Evolutionary conservation across 2,797 vertebrate genomes (phyloP).

Genomic region (Malurus leucopterus): DNA sequence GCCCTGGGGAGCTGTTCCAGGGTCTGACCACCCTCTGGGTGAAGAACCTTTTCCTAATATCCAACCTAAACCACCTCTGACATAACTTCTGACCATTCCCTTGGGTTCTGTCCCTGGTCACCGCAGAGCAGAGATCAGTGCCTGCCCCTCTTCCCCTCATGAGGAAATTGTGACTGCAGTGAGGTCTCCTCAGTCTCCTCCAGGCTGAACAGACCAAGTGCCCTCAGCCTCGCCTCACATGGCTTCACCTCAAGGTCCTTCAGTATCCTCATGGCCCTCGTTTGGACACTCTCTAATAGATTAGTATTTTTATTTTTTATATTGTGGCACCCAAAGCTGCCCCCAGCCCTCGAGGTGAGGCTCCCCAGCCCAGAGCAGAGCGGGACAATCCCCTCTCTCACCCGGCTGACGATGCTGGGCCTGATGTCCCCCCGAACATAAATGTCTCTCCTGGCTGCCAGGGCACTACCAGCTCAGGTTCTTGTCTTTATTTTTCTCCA

Average conservation of each 20-base stretch:
- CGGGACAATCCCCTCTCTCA: fast-evolving
- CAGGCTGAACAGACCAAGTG: neutral
- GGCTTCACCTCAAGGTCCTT: neutral
- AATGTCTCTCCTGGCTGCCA: neutral
- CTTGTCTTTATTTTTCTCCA: neutral
- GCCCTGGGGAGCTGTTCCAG: neutral
- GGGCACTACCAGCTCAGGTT: neutral
- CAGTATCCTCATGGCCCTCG: too few species aligned
- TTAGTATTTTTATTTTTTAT: neutral
- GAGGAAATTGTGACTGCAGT: neutral
- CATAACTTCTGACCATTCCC: neutral
- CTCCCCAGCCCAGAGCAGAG: neutral
- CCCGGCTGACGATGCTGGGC: fast-evolving
- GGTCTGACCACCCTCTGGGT: neutral
- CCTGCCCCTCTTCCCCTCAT: neutral
- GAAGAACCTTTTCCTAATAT: neutral
- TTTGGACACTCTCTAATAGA: too few species aligned
- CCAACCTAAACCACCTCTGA: fast-evolving
- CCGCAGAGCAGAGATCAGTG: neutral
- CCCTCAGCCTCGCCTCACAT: fast-evolving
- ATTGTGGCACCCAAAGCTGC: neutral
- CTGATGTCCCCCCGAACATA: neutral
- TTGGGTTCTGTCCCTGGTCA: neutral
- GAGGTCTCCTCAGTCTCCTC: neutral
- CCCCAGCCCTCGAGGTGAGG: fast-evolving